Percentiles rank a stretch among this genome's conserved stretches.
These are phyloP conservation scores for Adelosebastes latens DNA, from an alignment of 2,797 vertebrate genomes.

Conservation along the genomic window DNA sequence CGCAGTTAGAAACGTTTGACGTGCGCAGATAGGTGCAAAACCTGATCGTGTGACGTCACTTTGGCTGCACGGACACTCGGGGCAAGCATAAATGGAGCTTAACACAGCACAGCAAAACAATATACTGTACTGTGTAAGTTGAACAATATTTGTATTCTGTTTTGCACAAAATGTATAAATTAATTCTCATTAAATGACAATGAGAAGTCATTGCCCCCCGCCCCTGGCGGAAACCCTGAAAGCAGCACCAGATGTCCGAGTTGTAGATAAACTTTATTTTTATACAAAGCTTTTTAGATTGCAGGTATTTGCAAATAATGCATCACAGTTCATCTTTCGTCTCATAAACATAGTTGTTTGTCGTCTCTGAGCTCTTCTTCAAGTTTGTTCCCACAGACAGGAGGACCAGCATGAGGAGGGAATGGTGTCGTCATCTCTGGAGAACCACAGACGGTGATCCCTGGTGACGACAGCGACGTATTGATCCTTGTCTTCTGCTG, in stretches of 20 bases:
- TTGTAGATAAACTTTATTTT: neutral
- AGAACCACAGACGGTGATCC: neutral
- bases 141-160: no score
- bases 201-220: no score
- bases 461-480: slow-evolving; percentile 19
- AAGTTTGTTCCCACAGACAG: neutral
- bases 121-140: neutral
- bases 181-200: no score
- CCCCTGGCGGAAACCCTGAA: no score
- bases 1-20: no score
- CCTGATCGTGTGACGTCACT: no score
- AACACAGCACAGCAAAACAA: neutral
- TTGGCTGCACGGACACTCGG: no score
- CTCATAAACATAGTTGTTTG: neutral
- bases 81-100: neutral
- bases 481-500: slow-evolving; percentile 3
- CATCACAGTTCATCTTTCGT: slow-evolving; percentile 34
- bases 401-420: neutral
- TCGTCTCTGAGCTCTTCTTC: neutral
- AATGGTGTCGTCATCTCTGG: neutral
- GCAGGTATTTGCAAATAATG: slow-evolving; percentile 2
- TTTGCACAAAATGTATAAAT: no score
- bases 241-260: no score
- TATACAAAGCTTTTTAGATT: neutral
- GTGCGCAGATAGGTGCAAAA: no score